These are phyloP conservation scores for Phyllotis vaccarum DNA, from an alignment of 2,797 vertebrate species.

Conservation along the genomic window DNA sequence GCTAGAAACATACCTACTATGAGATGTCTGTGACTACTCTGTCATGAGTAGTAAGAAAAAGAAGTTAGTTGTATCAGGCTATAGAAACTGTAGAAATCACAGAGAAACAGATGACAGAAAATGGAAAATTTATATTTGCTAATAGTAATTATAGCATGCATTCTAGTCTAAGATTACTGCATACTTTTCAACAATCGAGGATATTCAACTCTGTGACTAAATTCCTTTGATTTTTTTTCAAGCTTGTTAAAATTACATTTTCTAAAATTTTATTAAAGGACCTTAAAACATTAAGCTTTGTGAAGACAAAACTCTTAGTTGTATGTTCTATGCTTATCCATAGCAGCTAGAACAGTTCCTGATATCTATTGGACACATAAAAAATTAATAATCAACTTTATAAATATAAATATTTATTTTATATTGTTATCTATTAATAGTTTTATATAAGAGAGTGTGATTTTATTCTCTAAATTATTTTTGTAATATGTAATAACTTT, in stretches of 20 bases:
- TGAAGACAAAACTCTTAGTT: neutral
- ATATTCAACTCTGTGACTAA: neutral
- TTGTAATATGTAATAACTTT: neutral
- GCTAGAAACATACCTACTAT: neutral
- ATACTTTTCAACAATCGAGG: neutral
- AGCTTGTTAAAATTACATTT: neutral
- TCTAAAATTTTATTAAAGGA: neutral
- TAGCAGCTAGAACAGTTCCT: neutral
- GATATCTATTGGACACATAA: neutral
- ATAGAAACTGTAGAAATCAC: neutral
- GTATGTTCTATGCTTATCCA: neutral
- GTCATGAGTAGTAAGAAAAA: neutral
- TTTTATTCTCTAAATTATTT: conserved; percentile 27
- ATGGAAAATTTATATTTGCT: neutral
- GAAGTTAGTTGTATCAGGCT: neutral
- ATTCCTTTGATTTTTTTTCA: neutral
- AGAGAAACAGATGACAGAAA: neutral
- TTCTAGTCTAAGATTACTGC: neutral
- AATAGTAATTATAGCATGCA: neutral
- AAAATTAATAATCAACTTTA: neutral
- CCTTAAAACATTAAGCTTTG: neutral
- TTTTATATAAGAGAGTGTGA: neutral
- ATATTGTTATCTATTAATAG: neutral
- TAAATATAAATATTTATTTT: neutral
- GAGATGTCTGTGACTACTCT: neutral